Evolutionary conservation across 2,113 vertebrate genomes (phyloP).

Genomic region (Sebastes schlegelii): DNA sequence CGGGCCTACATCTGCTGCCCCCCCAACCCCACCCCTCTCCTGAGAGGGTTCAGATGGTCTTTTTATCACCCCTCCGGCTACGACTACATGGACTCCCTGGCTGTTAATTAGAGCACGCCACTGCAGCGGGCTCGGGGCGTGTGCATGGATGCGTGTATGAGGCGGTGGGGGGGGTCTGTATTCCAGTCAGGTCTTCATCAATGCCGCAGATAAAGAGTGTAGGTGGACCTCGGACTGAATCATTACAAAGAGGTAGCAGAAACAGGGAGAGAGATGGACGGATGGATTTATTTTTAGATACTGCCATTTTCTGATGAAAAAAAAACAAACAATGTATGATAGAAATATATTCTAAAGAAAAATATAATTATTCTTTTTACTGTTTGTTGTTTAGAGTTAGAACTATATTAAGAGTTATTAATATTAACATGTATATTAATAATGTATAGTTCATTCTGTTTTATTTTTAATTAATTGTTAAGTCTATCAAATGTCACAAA

Average conservation of each 20-base stretch:
- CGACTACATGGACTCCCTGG: slow-evolving; percentile 69
- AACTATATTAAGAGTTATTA: not conserved
- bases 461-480: not conserved
- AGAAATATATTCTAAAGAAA: not conserved
- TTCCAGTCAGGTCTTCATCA: slow-evolving; percentile 64
- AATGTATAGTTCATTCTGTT: not conserved
- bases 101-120: slow-evolving; percentile 74
- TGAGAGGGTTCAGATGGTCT: slow-evolving; percentile 79
- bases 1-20: slow-evolving; percentile 73
- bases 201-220: slow-evolving; percentile 44
- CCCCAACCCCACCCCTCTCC: slow-evolving; percentile 54
- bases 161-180: slow-evolving; percentile 35
- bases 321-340: not conserved
- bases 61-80: slow-evolving; percentile 75
- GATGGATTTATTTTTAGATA: not conserved
- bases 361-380: not conserved
- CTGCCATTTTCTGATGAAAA: no score
- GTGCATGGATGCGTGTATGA: not conserved
- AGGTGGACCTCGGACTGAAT: slow-evolving; percentile 47
- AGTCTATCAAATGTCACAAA: not conserved
- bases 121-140: slow-evolving; percentile 37
- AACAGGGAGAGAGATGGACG: slow-evolving; percentile 4
- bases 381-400: not conserved
- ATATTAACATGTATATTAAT: not conserved
- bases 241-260: slow-evolving; percentile 22